Conservation (phyloP, 2,888 invertebrate species). For the Camptogramma bilineatum region DNA sequence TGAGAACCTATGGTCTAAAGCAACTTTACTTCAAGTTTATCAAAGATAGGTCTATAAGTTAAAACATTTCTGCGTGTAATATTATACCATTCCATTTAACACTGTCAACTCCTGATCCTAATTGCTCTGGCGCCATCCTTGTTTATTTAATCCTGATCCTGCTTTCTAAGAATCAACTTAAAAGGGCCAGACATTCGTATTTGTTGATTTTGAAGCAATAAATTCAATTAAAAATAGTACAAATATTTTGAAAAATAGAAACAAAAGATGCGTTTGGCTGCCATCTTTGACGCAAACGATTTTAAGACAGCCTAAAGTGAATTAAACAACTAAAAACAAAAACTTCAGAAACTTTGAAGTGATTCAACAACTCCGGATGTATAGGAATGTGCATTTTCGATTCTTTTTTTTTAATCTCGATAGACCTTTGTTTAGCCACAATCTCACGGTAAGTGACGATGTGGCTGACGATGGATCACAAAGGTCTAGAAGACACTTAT, state of each 20-base stretch:
- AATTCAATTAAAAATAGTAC: not conserved
- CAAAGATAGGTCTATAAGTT: slow-evolving; percentile 15
- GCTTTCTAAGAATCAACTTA: slow-evolving; percentile 53
- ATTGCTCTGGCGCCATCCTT: slow-evolving; percentile 60
- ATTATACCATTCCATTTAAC: slow-evolving; percentile 38
- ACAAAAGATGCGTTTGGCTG: not conserved
- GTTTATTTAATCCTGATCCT: slow-evolving; percentile 53
- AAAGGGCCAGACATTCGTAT: slow-evolving; percentile 25
- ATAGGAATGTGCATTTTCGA: too few species aligned
- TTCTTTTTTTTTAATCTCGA: too few species aligned
- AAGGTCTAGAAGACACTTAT: too few species aligned
- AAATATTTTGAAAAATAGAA: not conserved
- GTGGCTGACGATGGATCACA: too few species aligned
- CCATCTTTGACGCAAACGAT: not conserved
- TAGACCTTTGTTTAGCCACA: too few species aligned
- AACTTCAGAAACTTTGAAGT: not conserved
- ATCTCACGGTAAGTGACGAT: too few species aligned
- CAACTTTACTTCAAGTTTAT: slow-evolving; percentile 8
- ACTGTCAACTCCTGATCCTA: slow-evolving; percentile 52
- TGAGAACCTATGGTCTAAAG: slow-evolving; percentile 7
- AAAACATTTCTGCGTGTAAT: slow-evolving; percentile 27
- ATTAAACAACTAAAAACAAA: not conserved
- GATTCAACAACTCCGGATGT: too few species aligned
- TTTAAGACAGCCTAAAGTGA: not conserved
- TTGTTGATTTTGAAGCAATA: not conserved